phyloP scores from a whole-genome alignment of 92 coral and sea anemone genomes.

The Porites rus region DNA sequence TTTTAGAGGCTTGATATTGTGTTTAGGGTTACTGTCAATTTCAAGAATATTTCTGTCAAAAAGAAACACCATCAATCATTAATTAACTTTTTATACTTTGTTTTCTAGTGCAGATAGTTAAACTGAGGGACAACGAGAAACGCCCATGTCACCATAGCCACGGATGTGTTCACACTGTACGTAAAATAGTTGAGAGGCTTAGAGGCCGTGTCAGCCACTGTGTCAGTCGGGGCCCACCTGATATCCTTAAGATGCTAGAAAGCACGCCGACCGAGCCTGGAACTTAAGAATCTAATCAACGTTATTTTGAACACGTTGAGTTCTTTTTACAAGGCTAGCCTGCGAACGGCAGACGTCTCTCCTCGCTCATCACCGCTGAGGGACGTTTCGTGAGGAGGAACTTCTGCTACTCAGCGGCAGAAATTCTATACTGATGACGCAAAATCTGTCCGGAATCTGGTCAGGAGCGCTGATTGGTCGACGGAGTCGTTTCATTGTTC shows the following conservation, averaged over 20 bases:
- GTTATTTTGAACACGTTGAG: not conserved
- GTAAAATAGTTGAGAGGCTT: conserved; percentile 15
- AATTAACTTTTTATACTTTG: not conserved
- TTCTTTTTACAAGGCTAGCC: not conserved
- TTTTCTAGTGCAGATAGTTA: conserved; percentile 36
- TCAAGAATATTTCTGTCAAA: not conserved
- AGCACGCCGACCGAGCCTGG: not conserved
- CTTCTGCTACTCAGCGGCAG: no score
- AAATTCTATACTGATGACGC: no score
- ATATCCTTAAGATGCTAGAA: conserved; percentile 1
- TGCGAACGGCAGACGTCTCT: not conserved
- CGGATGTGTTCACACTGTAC: conserved; percentile 39
- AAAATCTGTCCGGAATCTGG: no score
- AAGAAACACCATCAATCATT: not conserved
- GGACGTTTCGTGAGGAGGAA: no score
- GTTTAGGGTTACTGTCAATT: no score
- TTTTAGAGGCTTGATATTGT: no score
- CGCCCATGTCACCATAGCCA: conserved; percentile 17
- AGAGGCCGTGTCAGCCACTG: conserved; percentile 27
- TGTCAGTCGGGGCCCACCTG: conserved; percentile 12
- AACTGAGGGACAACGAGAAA: conserved; percentile 27
- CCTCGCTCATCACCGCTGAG: no score
- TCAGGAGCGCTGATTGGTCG: no score
- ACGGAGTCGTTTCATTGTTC: no score
- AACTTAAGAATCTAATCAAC: not conserved